Evolutionary conservation across 2,888 invertebrate species (phyloP), one percentile per base, ranked within the genome.

Genomic region (Imbricaverruca yamaguchii): DNA sequence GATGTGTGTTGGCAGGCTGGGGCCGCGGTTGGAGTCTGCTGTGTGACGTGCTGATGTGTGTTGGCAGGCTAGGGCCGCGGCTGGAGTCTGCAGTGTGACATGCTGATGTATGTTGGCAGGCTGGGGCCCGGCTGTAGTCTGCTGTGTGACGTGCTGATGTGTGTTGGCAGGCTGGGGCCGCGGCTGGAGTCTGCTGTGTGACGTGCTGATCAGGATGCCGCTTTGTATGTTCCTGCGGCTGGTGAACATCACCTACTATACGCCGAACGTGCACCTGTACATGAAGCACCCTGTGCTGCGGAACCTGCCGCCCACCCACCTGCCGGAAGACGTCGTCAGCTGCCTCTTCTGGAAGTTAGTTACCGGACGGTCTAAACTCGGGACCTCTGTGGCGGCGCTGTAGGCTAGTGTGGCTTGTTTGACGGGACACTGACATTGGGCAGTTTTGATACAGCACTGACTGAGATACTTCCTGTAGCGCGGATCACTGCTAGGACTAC

Each of bases 121-220:
- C 23, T 92, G 88, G 88, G 89, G 0, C 69, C 85, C 12, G 93
- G 93, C 13, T 94, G 94, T 93, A 88, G 91, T 57, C 88, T 92
- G 80, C 88, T 93, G 83, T 90, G 91, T 83, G 94, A 94, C 85
- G 86, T 92, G 2, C 87, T 93, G 11, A 87, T 92, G 39, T 39
- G 1, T 39, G 4, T 4, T 8, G 7, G 4, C 85, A 86, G 90
- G 89, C 23, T 92, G 91, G 88, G 88, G 89, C 0, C 69, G 85
- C 12, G 93, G 93, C 15, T 94, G 94, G 93, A 88, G 91, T 57
- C 88, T 92, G 80, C 88, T 93, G 83, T 90, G 91, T 83, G 94
- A 94, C 85, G 86, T 92, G 2, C 87, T 93, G 11, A 87, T 92
- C 9, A 89, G 92, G 0, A 88, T 94, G 85, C 94, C 94, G 0